These are phyloP conservation scores for Zosterops lateralis DNA, from an alignment of 2,113 vertebrate species.

Conservation along the genomic window DNA sequence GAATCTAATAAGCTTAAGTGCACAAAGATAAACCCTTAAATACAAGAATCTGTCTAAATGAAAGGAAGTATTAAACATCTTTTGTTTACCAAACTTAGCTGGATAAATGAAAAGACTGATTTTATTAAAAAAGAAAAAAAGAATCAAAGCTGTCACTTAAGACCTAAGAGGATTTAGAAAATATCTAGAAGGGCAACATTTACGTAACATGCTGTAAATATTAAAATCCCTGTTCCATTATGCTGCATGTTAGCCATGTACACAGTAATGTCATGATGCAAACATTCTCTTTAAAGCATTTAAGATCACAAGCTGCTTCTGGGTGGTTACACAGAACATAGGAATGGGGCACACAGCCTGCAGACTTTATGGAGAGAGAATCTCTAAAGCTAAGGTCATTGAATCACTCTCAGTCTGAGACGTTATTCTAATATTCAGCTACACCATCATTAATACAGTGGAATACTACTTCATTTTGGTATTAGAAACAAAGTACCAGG, in stretches of 20 bases:
- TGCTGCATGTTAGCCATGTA: constrained; percentile 2
- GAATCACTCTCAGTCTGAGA: neutral
- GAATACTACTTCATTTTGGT: neutral
- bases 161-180: constrained; percentile 76
- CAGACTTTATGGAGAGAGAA: neutral
- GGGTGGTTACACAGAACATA: constrained; percentile 41
- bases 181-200: constrained; percentile 56
- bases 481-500: neutral
- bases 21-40: constrained; percentile 51
- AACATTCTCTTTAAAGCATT: constrained; percentile 35
- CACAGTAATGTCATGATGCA: constrained; percentile 22
- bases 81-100: constrained; percentile 68
- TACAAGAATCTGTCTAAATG: constrained; percentile 43
- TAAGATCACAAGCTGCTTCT: constrained; percentile 48
- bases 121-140: constrained; percentile 51
- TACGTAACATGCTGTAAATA: constrained; percentile 69
- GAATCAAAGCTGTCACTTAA: constrained; percentile 63
- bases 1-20: constrained; percentile 58
- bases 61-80: constrained; percentile 64
- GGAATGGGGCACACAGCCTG: constrained; percentile 14
- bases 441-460: neutral
- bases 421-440: neutral
- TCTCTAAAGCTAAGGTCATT: neutral
- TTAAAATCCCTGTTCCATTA: constrained; percentile 54
- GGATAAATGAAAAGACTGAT: constrained; percentile 63